Percentiles rank a stretch among this genome's conserved stretches.
Evolutionary conservation across 2,888 invertebrate species (phyloP).

Genomic region (Lypha dubia): DNA sequence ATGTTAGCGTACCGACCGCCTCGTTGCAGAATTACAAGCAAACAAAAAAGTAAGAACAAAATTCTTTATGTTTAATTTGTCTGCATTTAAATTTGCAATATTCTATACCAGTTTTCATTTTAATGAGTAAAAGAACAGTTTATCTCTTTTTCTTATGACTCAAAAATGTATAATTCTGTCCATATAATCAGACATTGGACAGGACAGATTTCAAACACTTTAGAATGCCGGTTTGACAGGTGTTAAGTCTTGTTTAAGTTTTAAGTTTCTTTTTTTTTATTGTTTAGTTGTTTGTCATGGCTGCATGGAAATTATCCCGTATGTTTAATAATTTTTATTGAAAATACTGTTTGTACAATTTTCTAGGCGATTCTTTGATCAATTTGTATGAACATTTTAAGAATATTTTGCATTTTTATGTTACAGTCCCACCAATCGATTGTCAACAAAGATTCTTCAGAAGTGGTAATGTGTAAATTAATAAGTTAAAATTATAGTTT

Average conservation of each 20-base stretch:
- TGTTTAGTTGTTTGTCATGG: conserved; percentile 13
- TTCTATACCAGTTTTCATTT: conserved; percentile 24
- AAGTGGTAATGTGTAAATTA: too few species aligned
- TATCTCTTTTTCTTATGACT: conserved; percentile 2
- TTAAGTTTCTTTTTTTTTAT: conserved; percentile 18
- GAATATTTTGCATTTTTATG: too few species aligned
- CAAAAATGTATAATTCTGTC: conserved; percentile 13
- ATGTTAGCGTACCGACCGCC: conserved; percentile 28
- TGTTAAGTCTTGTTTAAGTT: conserved; percentile 36
- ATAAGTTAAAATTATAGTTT: too few species aligned
- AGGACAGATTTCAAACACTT: conserved; percentile 25
- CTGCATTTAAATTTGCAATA: conserved; percentile 15
- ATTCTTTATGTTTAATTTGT: conserved; percentile 15
- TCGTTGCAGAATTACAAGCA: background rate
- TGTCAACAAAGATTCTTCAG: too few species aligned
- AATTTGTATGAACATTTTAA: too few species aligned
- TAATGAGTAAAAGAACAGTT: background rate
- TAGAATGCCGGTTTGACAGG: conserved; percentile 27
- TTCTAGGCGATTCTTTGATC: background rate
- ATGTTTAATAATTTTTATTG: background rate
- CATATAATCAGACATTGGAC: conserved; percentile 18
- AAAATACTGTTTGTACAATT: background rate
- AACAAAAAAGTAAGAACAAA: background rate
- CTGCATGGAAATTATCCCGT: background rate
- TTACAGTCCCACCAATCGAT: too few species aligned